Base-by-base conservation (phyloP, 2,888 invertebrate genomes). In the Pterobdella sp. region DNA sequence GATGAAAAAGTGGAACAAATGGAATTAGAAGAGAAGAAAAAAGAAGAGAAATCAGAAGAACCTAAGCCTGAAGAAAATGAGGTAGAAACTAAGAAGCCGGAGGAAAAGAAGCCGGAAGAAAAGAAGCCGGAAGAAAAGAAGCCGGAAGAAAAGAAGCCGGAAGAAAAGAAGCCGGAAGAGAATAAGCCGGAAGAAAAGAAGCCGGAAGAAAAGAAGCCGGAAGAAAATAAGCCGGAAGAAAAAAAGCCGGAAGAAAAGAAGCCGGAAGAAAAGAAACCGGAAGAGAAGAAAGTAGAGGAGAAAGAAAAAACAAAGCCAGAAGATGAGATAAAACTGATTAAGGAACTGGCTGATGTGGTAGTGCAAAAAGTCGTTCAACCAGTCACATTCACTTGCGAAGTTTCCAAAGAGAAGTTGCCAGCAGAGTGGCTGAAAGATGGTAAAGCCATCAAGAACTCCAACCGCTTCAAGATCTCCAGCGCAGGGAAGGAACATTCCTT, bases 321-420 rank as follows among this genome's bases (percentile, higher is more conserved):
- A n/a, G n/a, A n/a, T n/a, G n/a, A n/a, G n/a, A n/a, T n/a, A n/a
- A n/a, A n/a, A 97, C 80, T 81, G 74, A 75, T 81, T 52, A 78
- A 79, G 26, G 78, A 78, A 65, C 78, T 83, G n/a, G 79, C 81
- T 65, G 81, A 83, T 75, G 76, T 80, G 32, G 79, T 79, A 18
- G 79, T 81, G 3, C 79, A 78, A 31, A 80, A 80, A 69, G 77
- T 80, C 31, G 69, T 79, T 60, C 77, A 78, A 31, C 79, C 78
- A 18, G 79, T 80, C 32, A 78, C 78, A 3, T 80, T 95, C 78
- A 88, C 88, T 2, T 92, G 94, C 22, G 90, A 93, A 85, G 86
- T 95, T 68, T 92, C 93, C 0, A 88, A 89, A 77, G 88, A 90
- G 72, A 88, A 89, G 77, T 88, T 89, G 14, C 88, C 90, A 76